Base-by-base conservation (phyloP, 2,888 invertebrate genomes). In the Epinotia demarniana region DNA sequence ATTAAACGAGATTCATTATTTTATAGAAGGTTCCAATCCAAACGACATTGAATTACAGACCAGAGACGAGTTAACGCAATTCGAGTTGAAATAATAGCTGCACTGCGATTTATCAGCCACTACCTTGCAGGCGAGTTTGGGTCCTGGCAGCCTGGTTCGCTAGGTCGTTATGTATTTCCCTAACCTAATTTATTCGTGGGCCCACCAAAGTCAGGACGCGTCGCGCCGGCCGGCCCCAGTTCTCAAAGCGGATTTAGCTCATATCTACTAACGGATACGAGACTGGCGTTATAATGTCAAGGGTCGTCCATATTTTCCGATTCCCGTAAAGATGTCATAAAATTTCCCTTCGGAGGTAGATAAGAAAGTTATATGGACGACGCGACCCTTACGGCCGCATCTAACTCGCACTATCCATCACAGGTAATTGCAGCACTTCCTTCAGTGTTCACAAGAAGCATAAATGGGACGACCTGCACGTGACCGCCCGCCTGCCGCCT, bases 241-340 rank as follows among this genome's bases (percentile, higher is more conserved):
- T 49, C 69, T 74, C 58, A 69, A 63, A 74, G 62, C 69, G 74
- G 70, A 64, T 75, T 70, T 64, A 39, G 69, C 70, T 58, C 69
- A 63, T 74, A 74, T 74, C 74, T 75, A 71, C 75, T 70, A 75
- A 64, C 63, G 75, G 71, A 72, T 72, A 84, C 87, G 87, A 83
- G 87, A 82, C 81, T 80, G 72, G 86, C 82, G 82, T 87, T 87
- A 84, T 88, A 89, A 87, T 88, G 86, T 85, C 85, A 86, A 86
- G 87, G 87, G 87, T 86, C 88, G 85, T 86, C 88, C 89, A 90
- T 90, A 91, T 91, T 90, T 90, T 91, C 90, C 87, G 89, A 87
- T 89, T 89, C 87, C 83, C 89, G 87, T 90, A 90, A 91, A 90
- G 89, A 90, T 90, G 90, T 91, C 91, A 90, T 90, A 90, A 91